Base-by-base conservation (phyloP, 2,113 vertebrate species). In the Pyrgilauda ruficollis region DNA sequence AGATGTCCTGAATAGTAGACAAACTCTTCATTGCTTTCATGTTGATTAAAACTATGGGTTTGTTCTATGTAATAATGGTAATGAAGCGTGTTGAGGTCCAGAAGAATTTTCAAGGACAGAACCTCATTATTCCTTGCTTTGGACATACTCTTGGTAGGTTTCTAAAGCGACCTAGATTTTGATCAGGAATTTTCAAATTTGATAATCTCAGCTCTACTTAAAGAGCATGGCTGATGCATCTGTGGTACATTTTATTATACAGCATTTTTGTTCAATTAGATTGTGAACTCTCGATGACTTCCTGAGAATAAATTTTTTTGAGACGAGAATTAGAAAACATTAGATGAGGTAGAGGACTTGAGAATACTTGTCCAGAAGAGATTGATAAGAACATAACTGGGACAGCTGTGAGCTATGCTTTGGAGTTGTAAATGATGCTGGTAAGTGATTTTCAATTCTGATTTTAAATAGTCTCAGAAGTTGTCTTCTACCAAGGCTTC, bases 301-400 rank as follows among this genome's bases (percentile, higher is more conserved):
- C 92, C 89, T 95, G 91, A 95, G 94, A 95, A 91, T 93, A 96
- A 90, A 94, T 97, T 95, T 96, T 91, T 78, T 88, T 97, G 94
- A 96, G 89, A 96, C 89, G 66, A 79, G 83, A 93, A 96, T 91
- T 97, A 89, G 89, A 96, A 94, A 96, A 94, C 86, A 94, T 93
- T 85, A 87, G 67, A 89, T 93, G 91, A 95, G 84, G 94, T 92
- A 92, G 87, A 96, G 72, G 72, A 67, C 79, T 97, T 96, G 93
- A 94, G 91, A 92, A 96, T 96, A 89, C 85, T 96, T 95, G 92
- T 96, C 95, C 96, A 97, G 89, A 94, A 92, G 79, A 96, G 96
- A 96, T 56, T 96, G 93, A 91, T 95, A 95, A 93, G 93, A 97
- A 90, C 62, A 37, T 95, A 96, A 93, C 82, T 90, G 61, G 81